These are phyloP conservation scores for Sarcophaga peregrina DNA, from an alignment of 1,140 invertebrate genomes.

Conservation along the genomic window DNA sequence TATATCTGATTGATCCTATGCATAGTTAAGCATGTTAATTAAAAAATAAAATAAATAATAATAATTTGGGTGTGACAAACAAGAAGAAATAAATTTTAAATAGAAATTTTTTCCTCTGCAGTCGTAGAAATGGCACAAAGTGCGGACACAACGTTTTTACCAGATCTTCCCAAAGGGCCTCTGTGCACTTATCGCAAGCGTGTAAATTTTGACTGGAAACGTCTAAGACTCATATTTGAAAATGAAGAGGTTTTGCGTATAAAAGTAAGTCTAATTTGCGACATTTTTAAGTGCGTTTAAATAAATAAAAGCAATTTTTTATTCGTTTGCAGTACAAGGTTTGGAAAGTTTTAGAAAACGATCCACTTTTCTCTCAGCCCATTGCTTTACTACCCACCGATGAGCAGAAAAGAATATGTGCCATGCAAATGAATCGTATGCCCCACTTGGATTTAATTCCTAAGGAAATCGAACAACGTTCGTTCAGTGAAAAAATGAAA, in stretches of 20 bases:
- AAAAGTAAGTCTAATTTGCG: constrained; percentile 71
- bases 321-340: constrained; percentile 76
- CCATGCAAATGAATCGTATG: constrained; percentile 72
- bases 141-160: constrained; percentile 67
- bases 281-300: too few relatives aligned
- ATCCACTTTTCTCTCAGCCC: constrained; percentile 79
- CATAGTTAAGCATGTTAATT: background rate
- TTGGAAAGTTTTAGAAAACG: constrained; percentile 83
- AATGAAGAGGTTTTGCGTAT: constrained; percentile 77
- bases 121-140: constrained; percentile 32
- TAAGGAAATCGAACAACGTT: constrained; percentile 70
- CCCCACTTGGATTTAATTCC: constrained; percentile 71
- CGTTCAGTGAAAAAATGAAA: constrained; percentile 75
- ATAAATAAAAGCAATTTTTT: background rate
- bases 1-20: too few relatives aligned
- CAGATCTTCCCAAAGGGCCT: constrained; percentile 72
- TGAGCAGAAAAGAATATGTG: constrained; percentile 75
- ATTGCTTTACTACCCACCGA: constrained; percentile 74
- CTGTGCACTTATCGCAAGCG: constrained; percentile 78
- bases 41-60: too few relatives aligned
- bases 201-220: constrained; percentile 84
- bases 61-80: background rate
- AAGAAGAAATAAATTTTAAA: background rate
- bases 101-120: background rate
- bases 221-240: constrained; percentile 78